Evolutionary conservation across 2,888 invertebrate species (phyloP).

Genomic region (Athalia cordata): DNA sequence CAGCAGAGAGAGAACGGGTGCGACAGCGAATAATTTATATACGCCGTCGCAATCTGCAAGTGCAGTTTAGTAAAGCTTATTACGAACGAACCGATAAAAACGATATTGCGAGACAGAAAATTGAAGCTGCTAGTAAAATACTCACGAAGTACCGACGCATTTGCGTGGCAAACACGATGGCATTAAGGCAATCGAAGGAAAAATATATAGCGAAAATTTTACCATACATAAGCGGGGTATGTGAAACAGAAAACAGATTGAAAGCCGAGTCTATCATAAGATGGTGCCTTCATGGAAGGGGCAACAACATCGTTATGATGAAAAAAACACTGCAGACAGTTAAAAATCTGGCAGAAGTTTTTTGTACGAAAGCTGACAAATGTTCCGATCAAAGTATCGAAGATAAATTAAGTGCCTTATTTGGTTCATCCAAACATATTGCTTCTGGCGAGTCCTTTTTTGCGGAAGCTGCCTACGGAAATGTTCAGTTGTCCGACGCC

Average conservation of each 20-base stretch:
- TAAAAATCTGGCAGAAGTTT: constrained; percentile 7
- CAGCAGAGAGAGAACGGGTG: no score
- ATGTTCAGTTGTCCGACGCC: background rate
- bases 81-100: background rate
- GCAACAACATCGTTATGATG: background rate
- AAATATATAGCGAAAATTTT: background rate
- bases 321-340: constrained; percentile 7
- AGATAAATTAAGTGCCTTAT: constrained; percentile 31
- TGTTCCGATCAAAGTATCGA: background rate
- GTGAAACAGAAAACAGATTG: constrained; percentile 1
- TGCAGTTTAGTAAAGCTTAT: no score
- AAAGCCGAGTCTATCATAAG: constrained; percentile 23
- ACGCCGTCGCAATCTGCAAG: no score
- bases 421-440: constrained; percentile 46
- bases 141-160: background rate
- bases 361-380: background rate
- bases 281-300: constrained; percentile 20
- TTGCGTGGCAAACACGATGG: background rate
- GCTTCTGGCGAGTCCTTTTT: constrained; percentile 48
- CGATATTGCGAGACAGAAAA: background rate
- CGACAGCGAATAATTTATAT: no score
- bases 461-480: constrained; percentile 48
- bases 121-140: background rate
- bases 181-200: background rate
- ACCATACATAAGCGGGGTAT: background rate